Evolutionary conservation across 2,888 invertebrate species (phyloP).

Genomic region (Capitulum mitella): DNA sequence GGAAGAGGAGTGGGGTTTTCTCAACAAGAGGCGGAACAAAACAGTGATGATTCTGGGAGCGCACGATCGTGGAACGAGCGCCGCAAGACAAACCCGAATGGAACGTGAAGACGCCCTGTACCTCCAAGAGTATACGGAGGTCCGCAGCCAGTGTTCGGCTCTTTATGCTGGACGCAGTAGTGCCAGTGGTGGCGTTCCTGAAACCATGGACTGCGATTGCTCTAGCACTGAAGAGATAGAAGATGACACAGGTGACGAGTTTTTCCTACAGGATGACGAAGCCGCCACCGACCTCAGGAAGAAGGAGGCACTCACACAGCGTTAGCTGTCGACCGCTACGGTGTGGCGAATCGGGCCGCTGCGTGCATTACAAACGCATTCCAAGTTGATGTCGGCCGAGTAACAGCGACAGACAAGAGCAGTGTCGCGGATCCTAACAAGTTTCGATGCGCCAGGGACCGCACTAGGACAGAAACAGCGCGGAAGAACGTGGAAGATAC

Average conservation of each 20-base stretch:
- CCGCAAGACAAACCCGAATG: background rate
- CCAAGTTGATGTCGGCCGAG: too few species aligned
- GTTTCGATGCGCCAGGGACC: too few species aligned
- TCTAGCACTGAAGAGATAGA: background rate
- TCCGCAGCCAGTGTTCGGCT: background rate
- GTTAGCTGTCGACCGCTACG: too few species aligned
- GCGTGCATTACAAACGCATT: too few species aligned
- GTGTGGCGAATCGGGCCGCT: too few species aligned
- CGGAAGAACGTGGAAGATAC: too few species aligned
- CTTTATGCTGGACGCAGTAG: background rate
- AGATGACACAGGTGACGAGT: background rate
- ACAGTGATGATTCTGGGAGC: background rate
- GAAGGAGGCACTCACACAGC: too few species aligned
- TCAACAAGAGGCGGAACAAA: background rate
- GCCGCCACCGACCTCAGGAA: too few species aligned
- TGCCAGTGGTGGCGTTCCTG: background rate
- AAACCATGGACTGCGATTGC: background rate
- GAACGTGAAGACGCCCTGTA: background rate
- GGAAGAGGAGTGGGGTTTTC: background rate
- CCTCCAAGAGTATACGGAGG: background rate
- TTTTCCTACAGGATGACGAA: too few species aligned
- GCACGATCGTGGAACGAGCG: background rate
- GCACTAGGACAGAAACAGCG: too few species aligned
- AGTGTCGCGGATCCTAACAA: too few species aligned
- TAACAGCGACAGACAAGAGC: too few species aligned